phyloP scores from a whole-genome alignment of 2,888 invertebrate genomes.

The Drosophila nr. medialis region DNA sequence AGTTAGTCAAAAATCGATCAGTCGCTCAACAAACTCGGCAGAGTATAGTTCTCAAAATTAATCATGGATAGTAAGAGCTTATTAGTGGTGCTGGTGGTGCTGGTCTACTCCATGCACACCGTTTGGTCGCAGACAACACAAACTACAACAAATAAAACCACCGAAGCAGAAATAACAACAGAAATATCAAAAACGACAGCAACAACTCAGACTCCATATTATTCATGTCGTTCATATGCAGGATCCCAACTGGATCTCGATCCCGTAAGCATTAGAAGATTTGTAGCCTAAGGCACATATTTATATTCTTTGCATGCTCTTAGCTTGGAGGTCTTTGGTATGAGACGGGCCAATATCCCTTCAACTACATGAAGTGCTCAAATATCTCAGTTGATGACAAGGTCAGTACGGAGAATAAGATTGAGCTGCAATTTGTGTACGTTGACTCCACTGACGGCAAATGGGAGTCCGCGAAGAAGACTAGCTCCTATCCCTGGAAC shows the following conservation, averaged over 20 bases:
- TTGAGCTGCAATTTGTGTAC: constrained; percentile 19
- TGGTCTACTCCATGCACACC: constrained; percentile 17
- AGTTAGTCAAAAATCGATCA: constrained; percentile 7
- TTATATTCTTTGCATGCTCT: neutral
- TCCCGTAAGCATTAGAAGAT: constrained; percentile 28
- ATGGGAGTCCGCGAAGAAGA: constrained; percentile 14
- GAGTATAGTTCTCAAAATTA: neutral
- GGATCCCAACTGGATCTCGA: constrained; percentile 12
- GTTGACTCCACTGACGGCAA: constrained; percentile 18
- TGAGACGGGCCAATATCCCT: constrained; percentile 23
- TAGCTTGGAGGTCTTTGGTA: constrained; percentile 44
- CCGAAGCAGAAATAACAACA: neutral
- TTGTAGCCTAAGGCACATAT: neutral
- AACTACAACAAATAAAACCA: neutral
- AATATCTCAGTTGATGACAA: neutral
- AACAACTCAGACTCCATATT: neutral
- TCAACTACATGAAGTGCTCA: constrained; percentile 1
- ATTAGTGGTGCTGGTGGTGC: constrained; percentile 20
- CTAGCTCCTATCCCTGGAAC: constrained; percentile 24
- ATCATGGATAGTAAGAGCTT: constrained; percentile 16
- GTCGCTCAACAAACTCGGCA: constrained; percentile 12
- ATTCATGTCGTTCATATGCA: neutral
- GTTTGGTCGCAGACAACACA: constrained; percentile 16
- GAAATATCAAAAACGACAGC: neutral
- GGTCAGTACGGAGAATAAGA: neutral